Percentiles rank a stretch among this genome's conserved stretches.
phyloP scores from a whole-genome alignment of 2,113 vertebrate species.

The Ailuropoda melanoleuca region DNA sequence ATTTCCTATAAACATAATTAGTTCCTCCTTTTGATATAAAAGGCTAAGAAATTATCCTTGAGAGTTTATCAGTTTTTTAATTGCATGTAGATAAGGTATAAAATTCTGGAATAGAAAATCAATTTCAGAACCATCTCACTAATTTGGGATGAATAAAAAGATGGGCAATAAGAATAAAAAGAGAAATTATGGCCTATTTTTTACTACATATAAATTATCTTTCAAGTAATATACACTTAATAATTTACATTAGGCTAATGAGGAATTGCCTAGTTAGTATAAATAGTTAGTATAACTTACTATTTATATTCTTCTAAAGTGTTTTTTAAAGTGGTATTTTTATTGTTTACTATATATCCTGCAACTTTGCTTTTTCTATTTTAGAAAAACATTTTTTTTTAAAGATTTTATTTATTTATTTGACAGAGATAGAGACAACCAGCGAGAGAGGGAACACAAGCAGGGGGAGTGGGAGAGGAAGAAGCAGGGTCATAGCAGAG shows the following conservation, averaged over 20 bases:
- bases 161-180: neutral
- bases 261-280: neutral
- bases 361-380: neutral
- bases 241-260: constrained; percentile 5
- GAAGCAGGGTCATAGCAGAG: too few relatives aligned
- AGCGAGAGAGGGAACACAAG: too few relatives aligned
- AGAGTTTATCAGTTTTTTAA: constrained; percentile 13
- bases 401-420: too few relatives aligned
- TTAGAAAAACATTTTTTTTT: neutral
- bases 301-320: neutral
- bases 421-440: too few relatives aligned
- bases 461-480: too few relatives aligned
- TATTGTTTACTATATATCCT: neutral
- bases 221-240: neutral
- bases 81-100: constrained; percentile 65
- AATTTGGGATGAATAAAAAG: neutral
- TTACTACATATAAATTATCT: neutral
- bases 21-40: neutral
- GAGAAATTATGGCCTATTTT: constrained; percentile 23
- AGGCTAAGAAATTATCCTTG: neutral
- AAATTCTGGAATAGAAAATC: constrained; percentile 58
- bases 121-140: constrained; percentile 18
- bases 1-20: neutral
- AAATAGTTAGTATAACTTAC: neutral
- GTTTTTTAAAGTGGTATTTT: neutral